These are phyloP conservation scores for Sebastolobus altivelis DNA, from an alignment of 2,797 vertebrate species.

Conservation along the genomic window DNA sequence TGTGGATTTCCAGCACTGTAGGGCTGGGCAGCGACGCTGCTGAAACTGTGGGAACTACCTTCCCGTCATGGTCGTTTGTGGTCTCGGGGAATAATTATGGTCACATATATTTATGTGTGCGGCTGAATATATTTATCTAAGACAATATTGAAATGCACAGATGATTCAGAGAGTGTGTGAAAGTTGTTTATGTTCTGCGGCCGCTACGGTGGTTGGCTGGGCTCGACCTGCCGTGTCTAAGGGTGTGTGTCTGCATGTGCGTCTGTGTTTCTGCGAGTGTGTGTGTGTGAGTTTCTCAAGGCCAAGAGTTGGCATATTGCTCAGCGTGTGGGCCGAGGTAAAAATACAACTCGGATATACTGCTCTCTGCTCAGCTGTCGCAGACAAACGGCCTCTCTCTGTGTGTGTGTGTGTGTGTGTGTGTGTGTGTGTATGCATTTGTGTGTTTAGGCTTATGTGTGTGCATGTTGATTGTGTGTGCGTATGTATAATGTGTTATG, in stretches of 20 bases:
- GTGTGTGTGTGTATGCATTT: slow-evolving; percentile 17
- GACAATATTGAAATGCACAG: slow-evolving; percentile 80
- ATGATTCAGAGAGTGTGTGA: slow-evolving; percentile 83
- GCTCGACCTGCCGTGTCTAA: slow-evolving; percentile 76
- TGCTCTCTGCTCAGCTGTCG: slow-evolving; percentile 73
- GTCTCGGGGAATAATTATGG: slow-evolving; percentile 79
- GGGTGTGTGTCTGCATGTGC: slow-evolving; percentile 71
- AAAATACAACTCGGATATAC: slow-evolving; percentile 78
- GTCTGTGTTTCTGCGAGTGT: slow-evolving; percentile 24
- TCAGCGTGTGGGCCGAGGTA: slow-evolving; percentile 80
- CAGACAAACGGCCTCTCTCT: slow-evolving; percentile 48
- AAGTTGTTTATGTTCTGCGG: slow-evolving; percentile 85
- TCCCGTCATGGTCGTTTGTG: slow-evolving; percentile 78
- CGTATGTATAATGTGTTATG: background rate
- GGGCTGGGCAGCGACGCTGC: slow-evolving; percentile 68
- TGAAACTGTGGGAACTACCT: slow-evolving; percentile 81
- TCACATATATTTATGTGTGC: slow-evolving; percentile 76
- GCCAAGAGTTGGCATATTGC: slow-evolving; percentile 80
- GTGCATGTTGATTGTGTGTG: slow-evolving; percentile 18
- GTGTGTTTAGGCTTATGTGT: background rate
- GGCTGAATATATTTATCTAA: slow-evolving; percentile 82
- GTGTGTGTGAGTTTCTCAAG: slow-evolving; percentile 71
- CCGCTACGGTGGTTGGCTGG: slow-evolving; percentile 64
- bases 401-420: slow-evolving; percentile 6
- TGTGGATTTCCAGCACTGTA: slow-evolving; percentile 65